Evolutionary conservation across 2,797 vertebrate species (phyloP), one percentile per base, ranked within the genome.

Genomic region (Onychomys arenicola): DNA sequence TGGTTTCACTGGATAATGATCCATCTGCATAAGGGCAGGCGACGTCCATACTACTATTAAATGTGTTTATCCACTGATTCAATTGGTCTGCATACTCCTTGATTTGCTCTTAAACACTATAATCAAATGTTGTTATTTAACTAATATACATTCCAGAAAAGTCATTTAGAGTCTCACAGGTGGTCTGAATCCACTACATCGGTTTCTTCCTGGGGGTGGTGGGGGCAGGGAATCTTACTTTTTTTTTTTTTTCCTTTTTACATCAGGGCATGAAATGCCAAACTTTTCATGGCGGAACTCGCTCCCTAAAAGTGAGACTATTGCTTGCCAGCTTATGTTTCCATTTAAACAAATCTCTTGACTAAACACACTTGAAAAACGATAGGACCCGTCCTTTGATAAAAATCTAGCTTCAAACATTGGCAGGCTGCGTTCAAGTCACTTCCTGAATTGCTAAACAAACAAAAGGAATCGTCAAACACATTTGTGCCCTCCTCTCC

Each of bases 161-260:
- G 93, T 87, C 97, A 97, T 97, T 87, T 96, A n/a, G 90, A 95
- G 40, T 96, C 97, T 97, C 98, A 85, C 95, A 97, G 98, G 98
- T 97, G 97, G 97, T 97, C 97, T 81, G 71, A 97, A 94, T 85
- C 95, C 84, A 80, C 81, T 43, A 27, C 65, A 46, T 65, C 75
- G 78, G 83, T 73, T 63, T 91, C 55, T 94, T 29, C 43, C 46
- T 90, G 59, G 46, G 40, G n/a, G 16, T 82, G 34, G 16, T n/a
- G 93, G 89, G 57, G 61, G 80, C 67, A 69, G 90, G 91, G 87
- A 52, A 23, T 81, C 71, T 61, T 46, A 89, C 75, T 43, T 93
- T 46, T 19, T 78, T 75, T 84, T 90, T 61, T 34, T 12, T 90
- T 59, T 32, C 12, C 69, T 95, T 89, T 97, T 92, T 91, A 91